Evolutionary conservation across 1,140 invertebrate genomes (phyloP), one percentile per base, ranked within the genome.

Genomic region (Oreohelix idahoensis): DNA sequence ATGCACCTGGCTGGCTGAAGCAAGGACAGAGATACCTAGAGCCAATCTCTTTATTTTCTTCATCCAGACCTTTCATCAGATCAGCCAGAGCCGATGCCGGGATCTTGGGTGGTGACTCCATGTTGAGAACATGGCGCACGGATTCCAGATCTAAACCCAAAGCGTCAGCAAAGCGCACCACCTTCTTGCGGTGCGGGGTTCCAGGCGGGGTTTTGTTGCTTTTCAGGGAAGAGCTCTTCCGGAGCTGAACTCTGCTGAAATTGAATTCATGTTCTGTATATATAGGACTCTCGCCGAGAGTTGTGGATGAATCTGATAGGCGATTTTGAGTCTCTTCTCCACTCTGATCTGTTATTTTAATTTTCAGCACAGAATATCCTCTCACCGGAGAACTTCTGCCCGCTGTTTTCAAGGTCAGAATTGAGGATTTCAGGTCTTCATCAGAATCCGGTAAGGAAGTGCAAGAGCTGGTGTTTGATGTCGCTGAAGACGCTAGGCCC

Each of bases 81-180:
- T 92, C 91, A 0, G 86, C 85, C 83, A 92, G 89, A 15, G 92
- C 92, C 0, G 91, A 92, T 1, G 88, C 77, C 0, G 92, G 92
- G 26, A 93, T 91, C 86, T 87, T 90, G 20, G 92, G 92, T 0
- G 92, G 92, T 35, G 87, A 86, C 23, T 92, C 90, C 39, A 90
- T 69, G 79, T 92, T 90, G 8, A 92, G 83, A 53, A 93, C 88
- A 79, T 92, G 90, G 88, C 97, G 94, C 0, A 98, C 96, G 88
- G 97, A 96, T 20, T 97, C 97, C 84, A 99, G 93, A 93, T 99
- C 97, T 13, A 99, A 93, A 0, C 98, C 98, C 45, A 99, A 93
- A 0, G 96, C 97, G 90, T 99, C 98, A 0, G 97, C 98, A 92
- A 99, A 99, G 29, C 97, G 94, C 0, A 98, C 97, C 51, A 98